Percentiles rank a stretch among this genome's conserved stretches.
Evolutionary conservation across 23 tunicate species (phyloP).

Genomic region (Ciona savignyi): DNA sequence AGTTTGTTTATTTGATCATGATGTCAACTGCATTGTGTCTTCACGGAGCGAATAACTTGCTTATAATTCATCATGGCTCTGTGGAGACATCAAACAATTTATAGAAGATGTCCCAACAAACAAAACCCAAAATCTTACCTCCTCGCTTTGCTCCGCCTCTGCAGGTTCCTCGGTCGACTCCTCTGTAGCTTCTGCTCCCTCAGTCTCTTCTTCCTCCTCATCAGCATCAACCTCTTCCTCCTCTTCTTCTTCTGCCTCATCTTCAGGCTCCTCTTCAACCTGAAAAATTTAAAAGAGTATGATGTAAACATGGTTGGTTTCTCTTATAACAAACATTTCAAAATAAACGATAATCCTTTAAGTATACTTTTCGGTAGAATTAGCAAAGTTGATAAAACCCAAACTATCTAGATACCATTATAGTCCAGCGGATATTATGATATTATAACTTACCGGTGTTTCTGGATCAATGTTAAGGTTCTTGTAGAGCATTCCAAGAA

Average conservation of each 20-base stretch:
- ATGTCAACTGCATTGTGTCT: no score
- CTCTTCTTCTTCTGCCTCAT: constrained; percentile 42
- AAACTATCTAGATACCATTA: neutral
- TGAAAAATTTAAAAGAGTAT: constrained; percentile 7
- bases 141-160: constrained; percentile 21
- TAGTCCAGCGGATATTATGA: no score
- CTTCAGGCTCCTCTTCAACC: constrained; percentile 83
- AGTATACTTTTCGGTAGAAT: neutral
- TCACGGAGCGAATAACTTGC: no score
- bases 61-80: neutral
- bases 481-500: constrained; percentile 78
- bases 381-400: neutral
- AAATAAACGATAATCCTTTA: neutral
- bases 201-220: constrained; percentile 81
- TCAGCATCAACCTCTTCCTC: constrained; percentile 71
- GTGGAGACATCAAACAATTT: no score
- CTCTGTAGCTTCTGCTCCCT: constrained; percentile 36
- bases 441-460: constrained; percentile 70
- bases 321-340: neutral
- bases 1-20: no score
- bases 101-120: no score
- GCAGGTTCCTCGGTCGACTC: constrained; percentile 23
- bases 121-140: neutral
- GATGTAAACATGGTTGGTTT: neutral
- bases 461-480: constrained; percentile 91